Percentiles rank a stretch among this genome's conserved stretches.
These are phyloP conservation scores for Rhogogaster chlorosoma DNA, from an alignment of 2,888 invertebrate genomes.

Conservation along the genomic window DNA sequence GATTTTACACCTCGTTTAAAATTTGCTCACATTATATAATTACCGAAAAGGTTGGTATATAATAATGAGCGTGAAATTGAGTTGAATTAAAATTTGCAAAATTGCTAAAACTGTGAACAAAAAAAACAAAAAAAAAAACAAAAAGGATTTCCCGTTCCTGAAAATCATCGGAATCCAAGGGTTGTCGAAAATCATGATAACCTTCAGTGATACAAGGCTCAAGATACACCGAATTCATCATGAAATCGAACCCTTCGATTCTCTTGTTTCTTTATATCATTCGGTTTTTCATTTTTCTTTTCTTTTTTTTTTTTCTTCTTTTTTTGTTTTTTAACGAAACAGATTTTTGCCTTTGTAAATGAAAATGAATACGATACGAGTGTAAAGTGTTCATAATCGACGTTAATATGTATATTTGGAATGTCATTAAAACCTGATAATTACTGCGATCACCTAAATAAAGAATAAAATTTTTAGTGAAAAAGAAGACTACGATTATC, in stretches of 20 bases:
- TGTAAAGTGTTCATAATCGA: background rate
- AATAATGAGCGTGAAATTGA: background rate
- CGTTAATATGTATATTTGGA: background rate
- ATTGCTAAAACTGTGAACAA: background rate
- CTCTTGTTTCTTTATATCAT: too few relatives aligned
- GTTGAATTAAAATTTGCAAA: background rate
- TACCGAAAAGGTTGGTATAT: background rate
- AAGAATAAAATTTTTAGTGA: background rate
- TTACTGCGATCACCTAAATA: background rate
- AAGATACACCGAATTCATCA: conserved; percentile 20
- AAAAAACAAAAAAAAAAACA: background rate
- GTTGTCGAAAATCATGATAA: conserved; percentile 12
- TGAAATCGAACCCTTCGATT: background rate
- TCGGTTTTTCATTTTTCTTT: too few relatives aligned
- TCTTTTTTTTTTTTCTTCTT: background rate
- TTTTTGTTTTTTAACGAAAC: background rate
- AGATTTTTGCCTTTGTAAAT: background rate
- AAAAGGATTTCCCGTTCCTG: background rate
- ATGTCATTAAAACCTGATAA: background rate
- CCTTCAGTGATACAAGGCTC: conserved; percentile 33
- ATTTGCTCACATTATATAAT: background rate
- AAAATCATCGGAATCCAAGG: background rate
- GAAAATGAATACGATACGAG: background rate
- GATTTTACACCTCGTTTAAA: background rate
- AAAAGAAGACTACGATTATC: conserved; percentile 12